Evolutionary conservation across 1,140 invertebrate species (phyloP).

Genomic region (Drosophila ohnishii): DNA sequence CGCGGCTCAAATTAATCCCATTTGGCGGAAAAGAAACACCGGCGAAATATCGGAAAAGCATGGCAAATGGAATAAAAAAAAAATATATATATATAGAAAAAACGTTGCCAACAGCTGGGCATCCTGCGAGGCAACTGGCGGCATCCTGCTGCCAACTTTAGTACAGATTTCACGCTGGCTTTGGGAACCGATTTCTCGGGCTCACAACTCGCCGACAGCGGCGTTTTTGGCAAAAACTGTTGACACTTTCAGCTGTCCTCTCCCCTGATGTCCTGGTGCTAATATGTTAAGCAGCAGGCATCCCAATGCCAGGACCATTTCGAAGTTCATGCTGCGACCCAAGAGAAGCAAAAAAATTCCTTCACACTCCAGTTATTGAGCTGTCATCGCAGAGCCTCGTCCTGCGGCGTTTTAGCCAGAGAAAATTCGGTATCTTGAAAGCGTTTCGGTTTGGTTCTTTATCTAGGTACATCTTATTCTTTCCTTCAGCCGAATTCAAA

Average conservation of each 20-base stretch:
- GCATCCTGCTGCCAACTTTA: conserved; percentile 51
- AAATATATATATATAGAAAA: neutral
- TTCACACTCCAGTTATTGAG: conserved; percentile 38
- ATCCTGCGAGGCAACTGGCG: conserved; percentile 23
- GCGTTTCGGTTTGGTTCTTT: conserved; percentile 10
- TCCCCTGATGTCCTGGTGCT: conserved; percentile 63
- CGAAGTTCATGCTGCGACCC: conserved; percentile 49
- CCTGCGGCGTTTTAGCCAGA: conserved; percentile 53
- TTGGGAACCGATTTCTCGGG: conserved; percentile 21
- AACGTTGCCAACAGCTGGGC: conserved; percentile 34
- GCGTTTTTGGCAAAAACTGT: conserved; percentile 43
- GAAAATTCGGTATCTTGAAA: conserved; percentile 50
- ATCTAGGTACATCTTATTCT: conserved; percentile 1
- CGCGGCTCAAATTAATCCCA: conserved; percentile 47
- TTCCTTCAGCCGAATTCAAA: conserved; percentile 14
- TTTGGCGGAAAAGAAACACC: conserved; percentile 56
- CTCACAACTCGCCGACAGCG: conserved; percentile 44
- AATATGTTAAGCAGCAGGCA: conserved; percentile 75
- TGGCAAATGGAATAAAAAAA: conserved; percentile 53
- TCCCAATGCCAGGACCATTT: conserved; percentile 31
- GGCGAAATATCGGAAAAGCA: conserved; percentile 26
- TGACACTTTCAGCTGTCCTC: conserved; percentile 72
- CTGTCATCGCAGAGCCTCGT: conserved; percentile 39
- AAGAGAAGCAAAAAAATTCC: conserved; percentile 33
- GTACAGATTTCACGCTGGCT: conserved; percentile 54